These are phyloP conservation scores for Listronotus bonariensis DNA, from an alignment of 1,140 invertebrate genomes.

Conservation along the genomic window DNA sequence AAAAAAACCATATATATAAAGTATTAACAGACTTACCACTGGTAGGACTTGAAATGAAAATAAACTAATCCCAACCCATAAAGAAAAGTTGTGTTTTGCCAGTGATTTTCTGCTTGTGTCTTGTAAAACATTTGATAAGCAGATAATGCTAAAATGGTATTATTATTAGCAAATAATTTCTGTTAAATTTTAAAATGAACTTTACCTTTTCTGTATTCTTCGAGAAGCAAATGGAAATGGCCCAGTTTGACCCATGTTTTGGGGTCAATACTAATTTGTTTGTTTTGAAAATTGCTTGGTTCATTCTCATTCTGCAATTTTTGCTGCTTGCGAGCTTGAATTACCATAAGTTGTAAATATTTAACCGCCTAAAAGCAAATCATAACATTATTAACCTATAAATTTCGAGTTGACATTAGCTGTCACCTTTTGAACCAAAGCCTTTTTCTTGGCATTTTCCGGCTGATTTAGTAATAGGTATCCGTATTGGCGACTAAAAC, in stretches of 20 bases:
- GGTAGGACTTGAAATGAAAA: constrained; percentile 92
- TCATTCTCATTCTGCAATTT: constrained; percentile 61
- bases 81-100: constrained; percentile 89
- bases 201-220: constrained; percentile 88
- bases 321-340: constrained; percentile 72
- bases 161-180: not conserved
- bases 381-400: constrained; percentile 13
- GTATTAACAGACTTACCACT: constrained; percentile 89
- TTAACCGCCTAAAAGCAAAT: constrained; percentile 67
- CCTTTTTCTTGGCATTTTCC: constrained; percentile 78
- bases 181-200: not conserved
- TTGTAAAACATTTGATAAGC: constrained; percentile 92
- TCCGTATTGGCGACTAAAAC: constrained; percentile 82
- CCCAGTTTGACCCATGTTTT: constrained; percentile 93
- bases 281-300: constrained; percentile 51
- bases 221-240: constrained; percentile 88
- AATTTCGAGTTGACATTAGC: constrained; percentile 17
- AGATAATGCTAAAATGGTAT: constrained; percentile 76
- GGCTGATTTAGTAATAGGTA: constrained; percentile 77
- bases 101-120: constrained; percentile 75
- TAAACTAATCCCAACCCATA: constrained; percentile 94
- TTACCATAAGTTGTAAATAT: constrained; percentile 81
- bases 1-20: too few relatives aligned
- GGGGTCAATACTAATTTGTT: constrained; percentile 80
- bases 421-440: constrained; percentile 73